Evolutionary conservation across 1,140 invertebrate genomes (phyloP).

Genomic region (Zeugodacus cucurbitae): DNA sequence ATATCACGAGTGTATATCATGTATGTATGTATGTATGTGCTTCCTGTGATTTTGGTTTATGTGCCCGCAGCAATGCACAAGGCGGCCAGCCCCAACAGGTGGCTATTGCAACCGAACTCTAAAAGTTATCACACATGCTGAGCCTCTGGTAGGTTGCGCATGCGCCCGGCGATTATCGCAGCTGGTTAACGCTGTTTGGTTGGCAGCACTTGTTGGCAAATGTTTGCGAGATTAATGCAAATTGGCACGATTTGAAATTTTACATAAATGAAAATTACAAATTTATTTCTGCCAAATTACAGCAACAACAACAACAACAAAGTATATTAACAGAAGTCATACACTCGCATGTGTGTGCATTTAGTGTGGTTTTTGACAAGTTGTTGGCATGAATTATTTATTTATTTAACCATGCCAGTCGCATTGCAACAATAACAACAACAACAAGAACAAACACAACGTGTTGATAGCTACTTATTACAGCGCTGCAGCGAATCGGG

Average conservation of each 20-base stretch:
- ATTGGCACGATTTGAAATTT: neutral
- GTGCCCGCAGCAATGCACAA: neutral
- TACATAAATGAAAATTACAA: neutral
- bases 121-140: neutral
- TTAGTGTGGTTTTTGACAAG: neutral
- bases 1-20: too few species aligned
- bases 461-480: neutral
- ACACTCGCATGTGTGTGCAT: neutral
- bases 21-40: too few species aligned
- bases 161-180: neutral
- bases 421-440: too few species aligned
- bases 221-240: slow-evolving; percentile 1
- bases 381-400: slow-evolving; percentile 33
- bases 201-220: neutral
- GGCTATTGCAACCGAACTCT: neutral
- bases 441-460: neutral
- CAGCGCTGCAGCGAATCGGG: neutral
- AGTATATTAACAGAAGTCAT: neutral
- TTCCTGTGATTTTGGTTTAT: too few species aligned
- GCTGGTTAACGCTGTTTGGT: neutral
- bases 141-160: neutral
- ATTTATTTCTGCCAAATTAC: neutral
- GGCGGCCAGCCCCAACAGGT: neutral
- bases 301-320: neutral
- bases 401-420: neutral